Conservation (phyloP, 1,140 invertebrate species). For the Lanistes nyassanus region DNA sequence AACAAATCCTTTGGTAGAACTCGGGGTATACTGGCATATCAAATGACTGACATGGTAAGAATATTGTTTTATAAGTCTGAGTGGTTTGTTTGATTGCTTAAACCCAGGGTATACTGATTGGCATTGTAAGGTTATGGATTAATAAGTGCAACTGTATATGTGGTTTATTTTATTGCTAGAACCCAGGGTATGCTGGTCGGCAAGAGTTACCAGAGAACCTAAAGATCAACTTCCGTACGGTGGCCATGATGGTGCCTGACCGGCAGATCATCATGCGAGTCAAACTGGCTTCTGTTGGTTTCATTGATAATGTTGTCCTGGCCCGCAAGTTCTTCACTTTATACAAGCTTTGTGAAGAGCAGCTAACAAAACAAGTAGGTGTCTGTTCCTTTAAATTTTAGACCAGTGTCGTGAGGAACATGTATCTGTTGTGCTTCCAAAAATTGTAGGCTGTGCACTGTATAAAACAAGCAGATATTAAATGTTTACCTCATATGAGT, state of each 20-base stretch:
- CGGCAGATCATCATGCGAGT: slow-evolving; percentile 69
- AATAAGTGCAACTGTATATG: background rate
- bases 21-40: too few species aligned
- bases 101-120: background rate
- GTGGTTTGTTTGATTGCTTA: background rate
- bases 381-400: slow-evolving; percentile 5
- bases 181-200: slow-evolving; percentile 65
- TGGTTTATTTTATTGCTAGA: slow-evolving; percentile 44
- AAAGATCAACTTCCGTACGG: slow-evolving; percentile 64
- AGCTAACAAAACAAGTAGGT: slow-evolving; percentile 62
- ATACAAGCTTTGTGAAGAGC: slow-evolving; percentile 66
- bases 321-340: slow-evolving; percentile 65
- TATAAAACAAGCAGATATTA: too few species aligned
- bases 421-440: background rate
- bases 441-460: too few species aligned
- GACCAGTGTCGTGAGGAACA: background rate
- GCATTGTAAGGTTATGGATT: slow-evolving; percentile 3
- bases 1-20: too few species aligned
- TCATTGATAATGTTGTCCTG: slow-evolving; percentile 63
- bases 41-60: background rate
- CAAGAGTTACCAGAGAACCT: slow-evolving; percentile 66
- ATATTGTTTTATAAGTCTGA: background rate
- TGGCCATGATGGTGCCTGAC: slow-evolving; percentile 66
- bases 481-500: too few species aligned
- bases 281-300: slow-evolving; percentile 64